phyloP scores from a whole-genome alignment of 2,888 invertebrate species.

The Zygaena filipendulae region DNA sequence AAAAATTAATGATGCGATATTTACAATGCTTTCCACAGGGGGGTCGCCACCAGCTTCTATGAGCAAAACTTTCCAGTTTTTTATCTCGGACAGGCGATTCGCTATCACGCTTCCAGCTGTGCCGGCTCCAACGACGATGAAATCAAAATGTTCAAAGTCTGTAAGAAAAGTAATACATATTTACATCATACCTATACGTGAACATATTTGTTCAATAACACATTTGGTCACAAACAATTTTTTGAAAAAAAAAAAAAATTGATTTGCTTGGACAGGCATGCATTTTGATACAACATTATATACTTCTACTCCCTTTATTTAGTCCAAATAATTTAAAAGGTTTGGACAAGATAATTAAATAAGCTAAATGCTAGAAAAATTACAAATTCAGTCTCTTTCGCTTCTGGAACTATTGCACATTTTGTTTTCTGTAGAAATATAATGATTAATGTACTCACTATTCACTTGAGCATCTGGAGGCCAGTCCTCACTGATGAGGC shows the following conservation, averaged over 20 bases:
- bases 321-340: too few relatives aligned
- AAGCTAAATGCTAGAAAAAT: background rate
- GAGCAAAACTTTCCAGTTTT: slow-evolving; percentile 24
- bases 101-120: slow-evolving; percentile 29
- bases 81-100: slow-evolving; percentile 25
- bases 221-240: too few relatives aligned
- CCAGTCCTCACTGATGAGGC: slow-evolving; percentile 15
- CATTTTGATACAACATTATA: too few relatives aligned
- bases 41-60: slow-evolving; percentile 27
- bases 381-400: background rate
- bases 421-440: too few relatives aligned
- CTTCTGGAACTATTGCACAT: too few relatives aligned
- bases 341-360: too few relatives aligned
- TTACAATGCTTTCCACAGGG: too few relatives aligned
- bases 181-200: background rate
- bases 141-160: slow-evolving; percentile 25
- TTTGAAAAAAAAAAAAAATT: too few relatives aligned
- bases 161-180: slow-evolving; percentile 8
- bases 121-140: slow-evolving; percentile 30
- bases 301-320: too few relatives aligned
- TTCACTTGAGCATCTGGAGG: slow-evolving; percentile 11
- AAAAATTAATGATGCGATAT: slow-evolving; percentile 7
- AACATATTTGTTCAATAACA: background rate
- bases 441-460: slow-evolving; percentile 20
- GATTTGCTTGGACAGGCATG: too few relatives aligned